phyloP scores from a whole-genome alignment of 2,797 vertebrate species.

The Paramormyrops hopkinsi region DNA sequence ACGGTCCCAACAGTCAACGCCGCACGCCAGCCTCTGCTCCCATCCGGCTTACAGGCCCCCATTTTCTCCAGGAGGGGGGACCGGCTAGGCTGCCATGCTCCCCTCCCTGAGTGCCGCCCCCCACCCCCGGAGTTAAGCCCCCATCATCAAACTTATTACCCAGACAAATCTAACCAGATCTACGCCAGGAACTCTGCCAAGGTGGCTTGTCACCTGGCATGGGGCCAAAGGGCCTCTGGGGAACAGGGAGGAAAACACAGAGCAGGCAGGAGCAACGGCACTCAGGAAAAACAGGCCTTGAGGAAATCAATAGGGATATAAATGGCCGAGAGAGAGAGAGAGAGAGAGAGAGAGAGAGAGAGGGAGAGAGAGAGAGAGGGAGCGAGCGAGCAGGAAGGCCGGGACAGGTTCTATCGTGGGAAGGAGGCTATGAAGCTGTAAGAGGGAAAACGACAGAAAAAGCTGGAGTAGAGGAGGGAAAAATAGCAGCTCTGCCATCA shows the following conservation, averaged over 20 bases:
- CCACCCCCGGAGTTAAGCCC: constrained; percentile 35
- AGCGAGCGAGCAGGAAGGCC: neutral
- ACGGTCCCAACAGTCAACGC: constrained; percentile 57
- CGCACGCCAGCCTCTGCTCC: constrained; percentile 65
- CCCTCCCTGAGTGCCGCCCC: constrained; percentile 6
- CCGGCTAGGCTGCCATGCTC: neutral
- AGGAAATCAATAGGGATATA: constrained; percentile 13
- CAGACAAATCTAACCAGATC: constrained; percentile 26
- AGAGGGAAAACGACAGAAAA: neutral
- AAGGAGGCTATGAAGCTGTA: neutral
- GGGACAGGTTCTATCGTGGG: neutral
- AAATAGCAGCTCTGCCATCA: neutral
- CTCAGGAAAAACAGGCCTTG: neutral
- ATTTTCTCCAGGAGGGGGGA: neutral
- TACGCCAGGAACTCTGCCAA: constrained; percentile 28
- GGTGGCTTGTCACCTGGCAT: constrained; percentile 26
- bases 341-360: neutral
- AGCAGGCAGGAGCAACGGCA: neutral
- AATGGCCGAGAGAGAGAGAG: neutral
- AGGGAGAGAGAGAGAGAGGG: neutral
- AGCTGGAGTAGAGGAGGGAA: neutral
- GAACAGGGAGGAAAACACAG: constrained; percentile 11
- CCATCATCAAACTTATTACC: constrained; percentile 27
- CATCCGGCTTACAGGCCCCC: constrained; percentile 13
- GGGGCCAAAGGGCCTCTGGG: constrained; percentile 22